A percentile compares a stretch with the other conserved stretches of the same genome.
phyloP scores from a whole-genome alignment of 2,888 invertebrate species.

The Lysandra bellargus region DNA sequence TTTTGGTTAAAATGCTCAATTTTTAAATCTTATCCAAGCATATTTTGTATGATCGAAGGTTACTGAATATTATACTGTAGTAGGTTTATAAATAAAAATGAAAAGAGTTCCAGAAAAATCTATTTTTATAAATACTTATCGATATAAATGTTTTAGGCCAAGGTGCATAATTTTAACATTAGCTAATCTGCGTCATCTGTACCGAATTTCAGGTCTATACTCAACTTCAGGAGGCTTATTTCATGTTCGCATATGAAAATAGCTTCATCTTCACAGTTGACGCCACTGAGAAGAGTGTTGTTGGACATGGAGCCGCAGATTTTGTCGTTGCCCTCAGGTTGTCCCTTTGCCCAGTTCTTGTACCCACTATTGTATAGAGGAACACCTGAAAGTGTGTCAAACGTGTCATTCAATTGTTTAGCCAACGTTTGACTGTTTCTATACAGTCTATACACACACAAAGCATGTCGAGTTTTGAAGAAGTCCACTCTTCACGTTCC shows the following conservation, averaged over 20 bases:
- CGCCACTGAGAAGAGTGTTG: background rate
- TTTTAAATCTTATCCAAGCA: too few species aligned
- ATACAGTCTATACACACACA: background rate
- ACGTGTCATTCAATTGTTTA: background rate
- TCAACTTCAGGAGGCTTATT: background rate
- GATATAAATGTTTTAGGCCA: background rate
- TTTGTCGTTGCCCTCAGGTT: slow-evolving; percentile 2
- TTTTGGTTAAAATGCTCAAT: too few species aligned
- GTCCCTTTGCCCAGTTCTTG: slow-evolving; percentile 5
- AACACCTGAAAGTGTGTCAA: background rate
- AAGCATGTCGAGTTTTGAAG: background rate
- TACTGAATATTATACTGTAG: background rate
- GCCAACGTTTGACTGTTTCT: too few species aligned
- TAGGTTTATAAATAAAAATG: background rate
- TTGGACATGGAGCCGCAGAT: slow-evolving; percentile 18
- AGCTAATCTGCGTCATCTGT: background rate
- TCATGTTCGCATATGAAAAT: slow-evolving; percentile 27
- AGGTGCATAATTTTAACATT: background rate
- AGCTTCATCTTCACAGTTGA: background rate
- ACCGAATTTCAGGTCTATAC: background rate
- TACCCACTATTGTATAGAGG: slow-evolving; percentile 1
- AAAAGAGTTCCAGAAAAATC: background rate
- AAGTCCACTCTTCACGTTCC: background rate
- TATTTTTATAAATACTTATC: background rate
- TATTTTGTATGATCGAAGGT: too few species aligned